Conservation (phyloP, 2,797 vertebrate species). For the Hephaestus fuliginosus region DNA sequence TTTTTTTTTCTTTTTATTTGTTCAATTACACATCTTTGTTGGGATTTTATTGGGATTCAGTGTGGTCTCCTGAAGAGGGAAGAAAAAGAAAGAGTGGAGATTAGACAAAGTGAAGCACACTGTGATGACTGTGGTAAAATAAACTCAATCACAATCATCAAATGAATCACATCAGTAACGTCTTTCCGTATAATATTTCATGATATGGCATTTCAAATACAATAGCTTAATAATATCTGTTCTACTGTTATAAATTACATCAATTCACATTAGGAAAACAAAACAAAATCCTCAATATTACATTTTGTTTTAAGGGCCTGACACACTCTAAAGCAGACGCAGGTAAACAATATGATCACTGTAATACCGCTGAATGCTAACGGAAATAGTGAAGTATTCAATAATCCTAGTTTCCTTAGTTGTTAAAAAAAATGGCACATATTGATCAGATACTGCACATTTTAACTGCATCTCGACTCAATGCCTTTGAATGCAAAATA, state of each 20-base stretch:
- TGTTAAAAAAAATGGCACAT: too few relatives aligned
- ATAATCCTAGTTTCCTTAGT: background rate
- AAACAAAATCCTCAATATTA: background rate
- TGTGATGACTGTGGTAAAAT: background rate
- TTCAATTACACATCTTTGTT: constrained; percentile 68
- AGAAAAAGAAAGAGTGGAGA: constrained; percentile 8
- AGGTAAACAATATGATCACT: too few relatives aligned
- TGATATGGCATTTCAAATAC: background rate
- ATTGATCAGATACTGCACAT: background rate
- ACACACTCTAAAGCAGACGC: background rate
- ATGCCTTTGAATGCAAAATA: too few relatives aligned
- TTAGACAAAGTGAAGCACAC: constrained; percentile 32
- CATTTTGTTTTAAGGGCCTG: background rate
- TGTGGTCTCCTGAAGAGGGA: constrained; percentile 76
- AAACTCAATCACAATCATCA: background rate
- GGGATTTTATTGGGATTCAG: constrained; percentile 67
- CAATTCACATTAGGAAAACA: too few relatives aligned
- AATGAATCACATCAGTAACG: background rate
- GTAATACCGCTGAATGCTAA: too few relatives aligned
- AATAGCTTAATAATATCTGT: background rate
- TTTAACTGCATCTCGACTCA: background rate
- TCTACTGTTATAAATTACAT: background rate
- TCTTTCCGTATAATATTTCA: background rate
- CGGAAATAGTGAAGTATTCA: too few relatives aligned
- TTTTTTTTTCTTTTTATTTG: constrained; percentile 31